Evolutionary conservation across 92 coral and sea anemone species (phyloP), one percentile per base, ranked within the genome.

Genomic region (Pocillopora meandrina): DNA sequence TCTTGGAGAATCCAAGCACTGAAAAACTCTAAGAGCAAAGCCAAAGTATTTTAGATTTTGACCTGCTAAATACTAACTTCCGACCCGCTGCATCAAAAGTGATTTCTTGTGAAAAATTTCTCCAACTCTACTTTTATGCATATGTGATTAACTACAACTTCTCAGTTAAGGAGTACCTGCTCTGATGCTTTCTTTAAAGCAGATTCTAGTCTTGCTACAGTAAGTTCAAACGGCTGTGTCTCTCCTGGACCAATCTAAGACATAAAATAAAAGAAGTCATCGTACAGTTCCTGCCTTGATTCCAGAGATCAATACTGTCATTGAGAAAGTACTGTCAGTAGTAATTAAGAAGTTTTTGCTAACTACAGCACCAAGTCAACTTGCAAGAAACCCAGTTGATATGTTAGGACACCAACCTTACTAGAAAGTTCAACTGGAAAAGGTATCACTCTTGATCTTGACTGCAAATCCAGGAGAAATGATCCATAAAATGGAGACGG

Each of bases 401-500:
- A 16, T 0, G 16, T 18, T 9, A 10, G 56, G 69, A 35, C 26
- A 66, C 90, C 23, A 74, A 95, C 98, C 90, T 89, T 79, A 63
- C 95, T 86, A 18, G 94, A 83, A 55, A 95, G 84, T 33, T 93
- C 87, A 2, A 95, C 97, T 56, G 93, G 93, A 79, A 91, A 85
- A 14, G 93, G 92, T 1, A 91, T 84, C 65, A 94, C 93, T 71
- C 92, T 80, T 52, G 87, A 81, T 68, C 93, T 89, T 5, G 76
- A 33, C 31, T 52, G 72, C 17, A 95, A 87, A 69, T 95, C 97
- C 67, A 82, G 36, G 23, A 67, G 75, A 75, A 95, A 95, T n/a
- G 95, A 93, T 26, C 94, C 97, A 90, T 95, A 95, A 71, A 61
- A 93, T 35, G 98, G 98, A 34, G 97, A 82, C 3, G 98, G 98